phyloP scores from a whole-genome alignment of 2,888 invertebrate genomes.

The Camponotus fellah region DNA sequence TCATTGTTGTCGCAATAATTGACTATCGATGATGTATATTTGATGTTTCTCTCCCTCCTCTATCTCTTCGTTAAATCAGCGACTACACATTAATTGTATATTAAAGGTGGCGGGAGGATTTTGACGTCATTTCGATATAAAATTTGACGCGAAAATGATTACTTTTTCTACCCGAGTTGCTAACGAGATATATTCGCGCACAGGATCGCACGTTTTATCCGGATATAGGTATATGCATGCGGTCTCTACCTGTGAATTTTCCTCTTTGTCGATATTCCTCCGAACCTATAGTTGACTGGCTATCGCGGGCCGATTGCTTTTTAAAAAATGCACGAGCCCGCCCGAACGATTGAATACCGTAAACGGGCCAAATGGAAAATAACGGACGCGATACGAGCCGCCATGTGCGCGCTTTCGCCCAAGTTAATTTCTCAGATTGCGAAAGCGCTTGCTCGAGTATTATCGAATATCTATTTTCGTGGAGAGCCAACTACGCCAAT shows the following conservation, averaged over 20 bases:
- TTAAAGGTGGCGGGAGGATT: background rate
- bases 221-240: background rate
- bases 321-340: conserved; percentile 55
- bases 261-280: background rate
- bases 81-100: background rate
- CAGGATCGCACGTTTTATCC: too few species aligned
- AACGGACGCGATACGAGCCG: conserved; percentile 1
- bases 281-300: conserved; percentile 21
- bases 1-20: background rate
- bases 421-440: conserved; percentile 6
- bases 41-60: background rate
- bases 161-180: too few species aligned
- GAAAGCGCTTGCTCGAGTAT: conserved; percentile 13
- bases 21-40: conserved; percentile 2
- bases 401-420: background rate
- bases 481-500: background rate
- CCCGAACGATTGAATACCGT: conserved; percentile 1
- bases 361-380: conserved; percentile 5
- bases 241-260: background rate
- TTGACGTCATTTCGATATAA: too few species aligned
- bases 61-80: too few species aligned
- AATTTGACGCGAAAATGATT: too few species aligned
- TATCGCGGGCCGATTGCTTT: conserved; percentile 41
- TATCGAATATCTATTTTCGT: conserved; percentile 42
- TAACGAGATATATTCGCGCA: background rate